A percentile compares a stretch with the other conserved stretches of the same genome.
phyloP scores from a whole-genome alignment of 2,113 vertebrate species.

The Chaenocephalus aceratus region DNA sequence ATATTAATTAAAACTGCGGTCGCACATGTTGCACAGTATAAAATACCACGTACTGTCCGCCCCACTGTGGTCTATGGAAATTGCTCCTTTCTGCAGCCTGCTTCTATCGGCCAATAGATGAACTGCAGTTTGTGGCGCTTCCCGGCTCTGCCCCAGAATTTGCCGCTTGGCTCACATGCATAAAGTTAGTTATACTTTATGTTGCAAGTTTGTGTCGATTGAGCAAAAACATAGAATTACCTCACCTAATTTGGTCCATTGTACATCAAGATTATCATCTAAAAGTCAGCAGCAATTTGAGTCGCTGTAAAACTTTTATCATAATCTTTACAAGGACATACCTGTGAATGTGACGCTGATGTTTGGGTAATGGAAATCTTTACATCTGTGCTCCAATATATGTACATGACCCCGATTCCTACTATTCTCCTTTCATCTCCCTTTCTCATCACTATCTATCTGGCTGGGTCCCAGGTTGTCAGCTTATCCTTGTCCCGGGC shows the following conservation, averaged over 20 bases:
- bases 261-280: not conserved
- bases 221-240: not conserved
- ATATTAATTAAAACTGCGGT: no score
- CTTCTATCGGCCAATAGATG: no score
- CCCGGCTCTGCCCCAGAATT: no score
- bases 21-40: no score
- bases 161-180: not conserved
- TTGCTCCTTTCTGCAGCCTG: no score
- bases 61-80: no score
- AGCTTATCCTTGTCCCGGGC: slow-evolving; percentile 67
- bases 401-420: slow-evolving; percentile 31
- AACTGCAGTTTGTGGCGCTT: no score
- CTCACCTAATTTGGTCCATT: not conserved
- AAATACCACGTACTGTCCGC: no score
- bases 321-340: slow-evolving; percentile 3
- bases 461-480: slow-evolving; percentile 67
- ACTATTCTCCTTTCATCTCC: slow-evolving; percentile 51
- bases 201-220: not conserved
- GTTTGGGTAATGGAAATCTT: slow-evolving; percentile 5
- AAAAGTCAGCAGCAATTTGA: not conserved
- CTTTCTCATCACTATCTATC: slow-evolving; percentile 54
- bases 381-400: slow-evolving; percentile 23
- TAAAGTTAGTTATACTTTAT: not conserved
- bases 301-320: not conserved
- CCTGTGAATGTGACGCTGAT: slow-evolving; percentile 21